Conservation (phyloP, 2,888 invertebrate species). For the Linhomoeus sp. region DNA sequence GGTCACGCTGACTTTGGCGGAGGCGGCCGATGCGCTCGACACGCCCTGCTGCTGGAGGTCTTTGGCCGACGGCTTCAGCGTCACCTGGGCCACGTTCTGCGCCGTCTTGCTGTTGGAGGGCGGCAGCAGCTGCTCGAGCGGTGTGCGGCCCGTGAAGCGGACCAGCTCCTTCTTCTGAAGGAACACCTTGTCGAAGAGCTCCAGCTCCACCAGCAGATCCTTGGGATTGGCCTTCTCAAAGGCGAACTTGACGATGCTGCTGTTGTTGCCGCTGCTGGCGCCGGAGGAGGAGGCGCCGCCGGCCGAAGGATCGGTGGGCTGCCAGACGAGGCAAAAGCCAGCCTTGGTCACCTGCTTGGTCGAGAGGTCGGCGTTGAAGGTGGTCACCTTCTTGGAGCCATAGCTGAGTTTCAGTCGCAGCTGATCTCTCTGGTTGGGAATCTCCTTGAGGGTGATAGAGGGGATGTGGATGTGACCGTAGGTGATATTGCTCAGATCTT, state of each 20-base stretch:
- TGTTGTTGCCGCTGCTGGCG: background rate
- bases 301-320: constrained; percentile 16
- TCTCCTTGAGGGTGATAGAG: constrained; percentile 23
- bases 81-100: constrained; percentile 22
- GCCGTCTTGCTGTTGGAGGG: constrained; percentile 24
- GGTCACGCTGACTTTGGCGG: constrained; percentile 19
- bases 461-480: constrained; percentile 24
- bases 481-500: constrained; percentile 19
- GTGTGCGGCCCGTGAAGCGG: constrained; percentile 20
- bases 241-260: constrained; percentile 21
- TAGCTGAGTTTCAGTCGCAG: constrained; percentile 22
- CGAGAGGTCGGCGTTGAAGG: constrained; percentile 13
- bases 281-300: constrained; percentile 14
- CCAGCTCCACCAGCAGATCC: constrained; percentile 13
- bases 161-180: constrained; percentile 28
- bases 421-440: constrained; percentile 26
- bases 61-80: constrained; percentile 9
- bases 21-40: background rate
- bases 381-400: constrained; percentile 22
- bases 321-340: constrained; percentile 26
- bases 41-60: background rate
- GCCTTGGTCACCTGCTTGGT: constrained; percentile 25
- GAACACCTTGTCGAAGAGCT: constrained; percentile 28
- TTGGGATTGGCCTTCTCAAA: constrained; percentile 15
- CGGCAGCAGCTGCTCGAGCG: constrained; percentile 27